Evolutionary conservation across 2,113 vertebrate species (phyloP), one percentile per base, ranked within the genome.

Genomic region (Isurus oxyrinchus): DNA sequence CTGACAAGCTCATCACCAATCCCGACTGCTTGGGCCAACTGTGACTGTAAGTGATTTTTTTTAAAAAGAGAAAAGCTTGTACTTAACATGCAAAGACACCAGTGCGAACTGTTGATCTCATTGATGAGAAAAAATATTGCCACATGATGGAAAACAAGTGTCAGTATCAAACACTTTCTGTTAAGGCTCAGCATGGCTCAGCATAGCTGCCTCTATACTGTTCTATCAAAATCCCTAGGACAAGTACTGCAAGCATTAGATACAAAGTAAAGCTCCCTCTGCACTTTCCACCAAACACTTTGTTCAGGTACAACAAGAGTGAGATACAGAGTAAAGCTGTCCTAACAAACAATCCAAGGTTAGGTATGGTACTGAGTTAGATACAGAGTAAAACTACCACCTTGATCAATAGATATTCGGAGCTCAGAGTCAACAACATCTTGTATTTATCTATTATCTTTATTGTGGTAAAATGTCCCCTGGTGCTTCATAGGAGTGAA

Each of bases 1-100:
- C 98, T 98, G 5, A 98, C 96, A 0, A 98, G 98, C 63, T 99
- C 99, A 95, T 99, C 99, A 0, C 98, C 98, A 61, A 98, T 97
- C 67, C 98, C 97, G 27, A 98, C 97, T 0, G 98, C 98, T 97
- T 98, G 97, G 44, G 97, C 97, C 13, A 98, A 96, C 4, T 97
- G 97, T 0, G 97, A 97, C 98, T 98, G 97, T 8, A 19, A 10
- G 27, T 40, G 5, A 94, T 91, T 94, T 63, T 40, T 91, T 59
- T 35, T 14, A 3, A 93, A 91, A 91, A 93, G 31, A 59, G 14
- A 91, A 2, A 35, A 93, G 1, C 0, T 93, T n/a, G 35, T 63
- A 40, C 6, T 94, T 35, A 61, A 93, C 59, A 59, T 61, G 27
- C 88, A n/a, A 19, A 61, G n/a, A 61, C 19, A 93, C n/a, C 81